Base-by-base conservation (phyloP, 2,113 vertebrate genomes). In the Phrynosoma blainvillii region DNA sequence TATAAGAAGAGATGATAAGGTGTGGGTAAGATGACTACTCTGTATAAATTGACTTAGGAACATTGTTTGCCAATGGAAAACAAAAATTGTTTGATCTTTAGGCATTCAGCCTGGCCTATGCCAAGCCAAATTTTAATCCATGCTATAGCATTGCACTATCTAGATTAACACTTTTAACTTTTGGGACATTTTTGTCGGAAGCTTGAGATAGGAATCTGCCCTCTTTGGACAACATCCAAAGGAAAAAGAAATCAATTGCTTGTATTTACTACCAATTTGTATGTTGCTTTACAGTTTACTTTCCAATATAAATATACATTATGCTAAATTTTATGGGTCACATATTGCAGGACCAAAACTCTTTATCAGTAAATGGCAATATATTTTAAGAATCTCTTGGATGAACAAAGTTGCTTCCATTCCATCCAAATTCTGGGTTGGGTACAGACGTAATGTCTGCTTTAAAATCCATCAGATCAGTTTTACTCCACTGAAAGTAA, bases 81-180 rank as follows among this genome's bases (percentile, higher is more conserved):
- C 82, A 32, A 0, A 84, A 40, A 1, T n/a, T 80, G 0, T 40
- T 0, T 36, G 84, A 0, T 11, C 84, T 1, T 0, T 5, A 9
- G 11, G 0, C 80, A 77, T 80, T 80, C 36, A 80, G 25, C 40
- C 2, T 56, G 30, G 0, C 0, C 54, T 56, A 87, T 6, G 30
- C 5, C 9, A n/a, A 30, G 2, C 32, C 27, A 91, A 88, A 86
- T n/a, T 86, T 56, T 78, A 36, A 76, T 68, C 10, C 20, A 54
- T 4, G 5, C 54, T 59, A 14, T 42, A 36, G 13, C 75, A 5
- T 7, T 20, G 78, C 0, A 74, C 62, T 13, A 27, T 42, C 42
- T 75, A 74, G 32, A 21, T 54, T 78, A 66, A 76, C 1, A 66
- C 0, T 1, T 25, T 16, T 1, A 30, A 54, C 78, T 52, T 32